These are phyloP conservation scores for Phalera bucephala DNA, from an alignment of 2,888 invertebrate species.

Conservation along the genomic window DNA sequence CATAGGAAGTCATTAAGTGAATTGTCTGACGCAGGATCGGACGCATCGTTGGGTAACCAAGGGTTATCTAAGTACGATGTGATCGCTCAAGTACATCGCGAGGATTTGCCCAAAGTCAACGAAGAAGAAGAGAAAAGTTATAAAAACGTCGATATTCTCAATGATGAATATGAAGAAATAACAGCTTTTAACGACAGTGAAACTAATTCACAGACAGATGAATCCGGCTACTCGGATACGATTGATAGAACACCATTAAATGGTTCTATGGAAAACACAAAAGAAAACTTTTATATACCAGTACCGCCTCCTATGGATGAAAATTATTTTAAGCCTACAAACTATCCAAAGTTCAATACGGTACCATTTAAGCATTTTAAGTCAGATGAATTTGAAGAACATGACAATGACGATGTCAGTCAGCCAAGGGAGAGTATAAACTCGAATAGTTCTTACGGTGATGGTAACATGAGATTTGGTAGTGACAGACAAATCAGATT, in stretches of 20 bases:
- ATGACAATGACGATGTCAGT: constrained; percentile 32
- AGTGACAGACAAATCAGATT: constrained; percentile 64
- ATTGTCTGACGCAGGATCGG: constrained; percentile 71
- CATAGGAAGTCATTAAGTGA: constrained; percentile 69
- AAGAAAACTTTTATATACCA: constrained; percentile 57
- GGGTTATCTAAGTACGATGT: constrained; percentile 81
- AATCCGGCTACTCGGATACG: constrained; percentile 76
- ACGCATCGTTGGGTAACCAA: constrained; percentile 68
- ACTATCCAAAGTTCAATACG: constrained; percentile 35
- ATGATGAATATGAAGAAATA: constrained; percentile 50
- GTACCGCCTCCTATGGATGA: constrained; percentile 70
- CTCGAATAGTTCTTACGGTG: constrained; percentile 52
- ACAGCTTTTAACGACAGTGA: constrained; percentile 69
- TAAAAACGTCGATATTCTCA: constrained; percentile 24
- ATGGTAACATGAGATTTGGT: constrained; percentile 57
- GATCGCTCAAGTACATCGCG: constrained; percentile 82
- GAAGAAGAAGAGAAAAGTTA: constrained; percentile 64
- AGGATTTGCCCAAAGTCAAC: constrained; percentile 70
- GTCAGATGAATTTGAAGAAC: constrained; percentile 28
- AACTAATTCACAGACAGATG: constrained; percentile 68
- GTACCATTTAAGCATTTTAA: constrained; percentile 43
- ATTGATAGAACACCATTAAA: constrained; percentile 56
- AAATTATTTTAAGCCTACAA: constrained; percentile 49
- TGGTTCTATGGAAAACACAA: constrained; percentile 54
- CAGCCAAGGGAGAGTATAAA: constrained; percentile 51